Evolutionary conservation across 2,113 vertebrate species (phyloP).

Genomic region (Xiphophorus couchianus): DNA sequence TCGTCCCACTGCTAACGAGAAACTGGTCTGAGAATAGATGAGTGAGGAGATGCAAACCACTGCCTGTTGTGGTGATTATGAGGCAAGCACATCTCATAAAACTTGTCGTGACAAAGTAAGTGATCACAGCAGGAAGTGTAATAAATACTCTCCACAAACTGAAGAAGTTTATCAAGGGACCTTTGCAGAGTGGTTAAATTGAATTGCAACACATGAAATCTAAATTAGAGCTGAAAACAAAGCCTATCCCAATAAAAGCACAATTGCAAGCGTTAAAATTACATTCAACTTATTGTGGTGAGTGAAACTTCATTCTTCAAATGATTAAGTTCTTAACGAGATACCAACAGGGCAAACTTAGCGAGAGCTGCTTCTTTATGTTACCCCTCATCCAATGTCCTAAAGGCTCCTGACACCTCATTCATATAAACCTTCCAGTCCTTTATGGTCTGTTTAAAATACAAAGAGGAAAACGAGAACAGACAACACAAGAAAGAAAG

Average conservation of each 20-base stretch:
- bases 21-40: constrained; percentile 47
- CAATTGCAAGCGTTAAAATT: constrained; percentile 29
- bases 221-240: constrained; percentile 61
- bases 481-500: no score
- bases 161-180: constrained; percentile 60
- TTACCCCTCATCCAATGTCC: not conserved
- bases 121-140: constrained; percentile 72
- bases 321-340: constrained; percentile 2
- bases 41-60: constrained; percentile 53
- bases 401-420: not conserved
- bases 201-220: constrained; percentile 67
- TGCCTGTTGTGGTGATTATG: constrained; percentile 67
- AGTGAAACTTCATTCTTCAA: constrained; percentile 15
- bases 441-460: not conserved
- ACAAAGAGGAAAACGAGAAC: not conserved
- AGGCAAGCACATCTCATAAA: constrained; percentile 70
- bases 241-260: constrained; percentile 44
- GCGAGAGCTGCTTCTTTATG: not conserved
- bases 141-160: constrained; percentile 66
- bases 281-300: constrained; percentile 27
- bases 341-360: not conserved
- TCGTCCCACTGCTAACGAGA: constrained; percentile 59
- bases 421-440: not conserved
- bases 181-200: constrained; percentile 67
- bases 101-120: constrained; percentile 75